Conservation (phyloP, 2,113 vertebrate genomes). For the Pteruthius melanotis region DNA sequence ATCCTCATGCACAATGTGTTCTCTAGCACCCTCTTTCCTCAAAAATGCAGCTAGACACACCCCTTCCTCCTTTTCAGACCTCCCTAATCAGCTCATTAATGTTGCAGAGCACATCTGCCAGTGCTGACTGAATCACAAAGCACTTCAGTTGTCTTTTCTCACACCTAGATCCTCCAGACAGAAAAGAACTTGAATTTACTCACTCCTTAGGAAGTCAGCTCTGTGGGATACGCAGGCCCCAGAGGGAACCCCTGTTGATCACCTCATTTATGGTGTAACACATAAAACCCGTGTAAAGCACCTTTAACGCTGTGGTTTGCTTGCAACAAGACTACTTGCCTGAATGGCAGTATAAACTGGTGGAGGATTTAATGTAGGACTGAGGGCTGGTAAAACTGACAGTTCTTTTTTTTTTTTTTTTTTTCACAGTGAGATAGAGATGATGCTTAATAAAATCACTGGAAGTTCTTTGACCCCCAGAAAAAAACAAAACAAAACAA, state of each 20-base stretch:
- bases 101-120: neutral
- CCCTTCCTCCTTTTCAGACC: neutral
- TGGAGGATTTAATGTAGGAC: neutral
- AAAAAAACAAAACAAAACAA: neutral
- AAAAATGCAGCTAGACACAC: neutral
- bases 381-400: neutral
- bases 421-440: neutral
- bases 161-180: neutral
- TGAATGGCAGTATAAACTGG: neutral
- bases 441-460: neutral
- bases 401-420: neutral
- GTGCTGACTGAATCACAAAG: neutral
- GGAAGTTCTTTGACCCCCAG: neutral
- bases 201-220: neutral
- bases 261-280: neutral
- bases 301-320: neutral
- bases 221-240: neutral
- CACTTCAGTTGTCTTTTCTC: neutral
- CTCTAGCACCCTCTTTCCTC: neutral
- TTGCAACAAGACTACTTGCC: neutral
- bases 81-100: neutral
- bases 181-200: neutral
- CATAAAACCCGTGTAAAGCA: neutral
- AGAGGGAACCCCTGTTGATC: neutral
- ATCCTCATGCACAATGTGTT: accelerated